Conservation (phyloP, 1,140 invertebrate genomes). For the Bombus confusus region DNA sequence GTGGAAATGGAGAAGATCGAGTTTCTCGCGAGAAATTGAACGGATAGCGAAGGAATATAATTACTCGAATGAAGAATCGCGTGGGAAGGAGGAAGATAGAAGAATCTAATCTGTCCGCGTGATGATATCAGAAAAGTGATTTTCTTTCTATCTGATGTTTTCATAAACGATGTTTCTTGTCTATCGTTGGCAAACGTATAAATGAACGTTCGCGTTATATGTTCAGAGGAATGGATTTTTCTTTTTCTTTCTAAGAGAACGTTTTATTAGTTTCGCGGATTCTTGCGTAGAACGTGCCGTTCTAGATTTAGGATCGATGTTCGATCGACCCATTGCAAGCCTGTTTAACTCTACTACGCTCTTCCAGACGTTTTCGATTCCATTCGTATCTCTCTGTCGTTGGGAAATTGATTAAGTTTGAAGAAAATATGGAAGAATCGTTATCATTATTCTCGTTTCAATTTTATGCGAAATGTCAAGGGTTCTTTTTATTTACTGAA, state of each 20-base stretch:
- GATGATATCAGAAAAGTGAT: not conserved
- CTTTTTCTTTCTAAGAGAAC: not conserved
- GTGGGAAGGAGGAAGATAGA: not conserved
- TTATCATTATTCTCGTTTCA: not conserved
- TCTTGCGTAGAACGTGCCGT: not conserved
- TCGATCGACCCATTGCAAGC: not conserved
- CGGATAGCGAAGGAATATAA: not conserved
- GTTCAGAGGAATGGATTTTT: not conserved
- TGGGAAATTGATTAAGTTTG: not conserved
- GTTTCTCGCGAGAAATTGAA: no score
- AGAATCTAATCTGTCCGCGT: not conserved
- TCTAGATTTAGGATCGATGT: not conserved
- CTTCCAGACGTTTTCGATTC: not conserved
- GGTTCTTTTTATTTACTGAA: not conserved
- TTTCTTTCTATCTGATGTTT: not conserved
- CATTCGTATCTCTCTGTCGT: not conserved
- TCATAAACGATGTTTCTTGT: not conserved
- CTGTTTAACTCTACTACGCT: not conserved
- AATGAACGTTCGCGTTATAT: not conserved
- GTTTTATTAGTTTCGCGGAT: not conserved
- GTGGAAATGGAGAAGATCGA: not conserved
- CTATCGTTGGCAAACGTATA: not conserved
- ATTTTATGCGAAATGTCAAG: not conserved
- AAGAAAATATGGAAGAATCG: not conserved
- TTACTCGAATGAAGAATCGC: not conserved